Evolutionary conservation across 2,113 vertebrate genomes (phyloP), one percentile per base, ranked within the genome.

Genomic region (Lampris megalopsis): DNA sequence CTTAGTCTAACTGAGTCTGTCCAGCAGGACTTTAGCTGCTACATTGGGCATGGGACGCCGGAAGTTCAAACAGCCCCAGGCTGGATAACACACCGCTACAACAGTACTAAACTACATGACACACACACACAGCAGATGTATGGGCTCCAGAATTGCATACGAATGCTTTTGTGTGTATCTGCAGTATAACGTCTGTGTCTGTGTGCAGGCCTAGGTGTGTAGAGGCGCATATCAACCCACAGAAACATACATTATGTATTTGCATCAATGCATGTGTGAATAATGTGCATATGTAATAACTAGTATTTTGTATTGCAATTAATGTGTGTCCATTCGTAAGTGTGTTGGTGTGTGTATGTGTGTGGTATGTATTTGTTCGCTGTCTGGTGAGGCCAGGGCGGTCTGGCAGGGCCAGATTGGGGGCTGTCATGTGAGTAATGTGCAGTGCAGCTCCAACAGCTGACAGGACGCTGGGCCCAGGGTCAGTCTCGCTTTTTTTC

Each of bases 391-490:
- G 90, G 85, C 87, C 89, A 85, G 88, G 72, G 86, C 82, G 79
- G 85, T 91, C 86, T 93, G 93, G 86, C 88, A 85, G 79, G 89
- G 89, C 92, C 94, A 95, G 94, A 94, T 94, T 94, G 93, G 87
- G 84, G 80, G 86, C 93, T 85, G 90, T 93, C 91, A 93, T 94
- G 92, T 95, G 94, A 93, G 92, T 94, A 94, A 94, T 94, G 91
- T 90, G 92, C 88, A 93, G 85, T 87, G 88, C 91, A 93, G 92
- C 90, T 93, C 91, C 89, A 93, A 92, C 94, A 95, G 93, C 92
- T 94, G 93, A 94, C 92, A 92, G 92, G 89, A 92, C 91, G 89
- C 90, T 88, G 91, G 91, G 90, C 92, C 92, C 89, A 89, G 93
- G 93, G 93, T 93, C 89, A 91, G 89, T 83, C 74, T 77, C 83